A percentile compares a stretch with the other conserved stretches of the same genome.
These are phyloP conservation scores for Ephydatia muelleri DNA, from an alignment of 37 sponge, comb jelly and placozoan species.

Conservation along the genomic window DNA sequence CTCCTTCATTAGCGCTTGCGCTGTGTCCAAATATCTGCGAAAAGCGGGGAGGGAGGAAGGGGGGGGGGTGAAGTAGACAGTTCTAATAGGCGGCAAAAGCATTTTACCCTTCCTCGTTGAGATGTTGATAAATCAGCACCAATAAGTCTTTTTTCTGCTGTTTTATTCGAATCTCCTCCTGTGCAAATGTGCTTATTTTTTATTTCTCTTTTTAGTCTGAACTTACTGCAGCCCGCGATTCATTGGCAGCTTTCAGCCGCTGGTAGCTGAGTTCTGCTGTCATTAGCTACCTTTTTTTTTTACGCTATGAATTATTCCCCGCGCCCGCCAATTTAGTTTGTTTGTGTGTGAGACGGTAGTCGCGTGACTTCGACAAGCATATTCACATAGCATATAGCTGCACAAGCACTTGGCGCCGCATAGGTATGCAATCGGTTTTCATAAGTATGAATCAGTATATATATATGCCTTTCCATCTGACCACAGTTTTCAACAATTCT, in stretches of 20 bases:
- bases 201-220: slow-evolving; percentile 12
- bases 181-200: not conserved
- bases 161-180: slow-evolving; percentile 86
- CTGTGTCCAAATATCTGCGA: slow-evolving; percentile 77
- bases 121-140: slow-evolving; percentile 82
- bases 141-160: slow-evolving; percentile 77
- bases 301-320: too few species aligned
- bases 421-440: too few species aligned
- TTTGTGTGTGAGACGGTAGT: too few species aligned
- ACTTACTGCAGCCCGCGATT: slow-evolving; percentile 76
- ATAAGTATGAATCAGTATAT: too few species aligned
- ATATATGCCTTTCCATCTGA: too few species aligned
- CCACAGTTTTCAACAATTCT: too few species aligned
- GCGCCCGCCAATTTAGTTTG: slow-evolving; percentile 21
- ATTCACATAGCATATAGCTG: too few species aligned
- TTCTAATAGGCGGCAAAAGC: not conserved
- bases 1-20: slow-evolving; percentile 64
- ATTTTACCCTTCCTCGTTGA: slow-evolving; percentile 86
- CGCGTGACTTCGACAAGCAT: too few species aligned
- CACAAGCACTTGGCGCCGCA: too few species aligned
- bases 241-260: slow-evolving; percentile 90
- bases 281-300: slow-evolving; percentile 27
- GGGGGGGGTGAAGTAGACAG: not conserved
- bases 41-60: not conserved
- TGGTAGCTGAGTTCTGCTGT: slow-evolving; percentile 85